These are phyloP conservation scores for Syritta pipiens DNA, from an alignment of 2,888 invertebrate species.

Conservation along the genomic window DNA sequence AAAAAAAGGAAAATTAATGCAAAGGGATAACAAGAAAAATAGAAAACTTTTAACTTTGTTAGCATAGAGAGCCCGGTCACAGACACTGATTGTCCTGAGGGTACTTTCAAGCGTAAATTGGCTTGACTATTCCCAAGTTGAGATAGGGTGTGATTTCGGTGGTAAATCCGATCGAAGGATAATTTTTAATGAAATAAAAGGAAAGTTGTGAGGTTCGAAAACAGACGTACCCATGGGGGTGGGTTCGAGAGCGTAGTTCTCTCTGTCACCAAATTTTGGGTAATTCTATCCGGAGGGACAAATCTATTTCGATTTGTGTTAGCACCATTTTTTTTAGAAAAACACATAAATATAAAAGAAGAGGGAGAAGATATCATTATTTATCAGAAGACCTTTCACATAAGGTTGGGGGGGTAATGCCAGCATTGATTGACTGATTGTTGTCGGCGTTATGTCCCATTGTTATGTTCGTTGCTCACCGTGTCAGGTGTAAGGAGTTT, in stretches of 20 bases:
- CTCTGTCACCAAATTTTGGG: neutral
- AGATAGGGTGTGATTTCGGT: neutral
- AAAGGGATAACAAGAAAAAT: conserved; percentile 32
- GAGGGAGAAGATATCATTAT: too few relatives aligned
- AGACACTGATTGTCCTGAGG: conserved; percentile 23
- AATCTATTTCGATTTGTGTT: neutral
- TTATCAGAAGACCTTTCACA: too few relatives aligned
- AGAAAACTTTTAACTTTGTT: conserved; percentile 38
- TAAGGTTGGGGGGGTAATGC: too few relatives aligned
- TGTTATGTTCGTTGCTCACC: too few relatives aligned
- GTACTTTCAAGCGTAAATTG: conserved; percentile 23
- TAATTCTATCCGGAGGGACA: neutral
- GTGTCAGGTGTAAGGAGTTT: too few relatives aligned
- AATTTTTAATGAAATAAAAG: conserved; percentile 6
- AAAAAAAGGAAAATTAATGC: conserved; percentile 7
- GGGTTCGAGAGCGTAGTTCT: neutral
- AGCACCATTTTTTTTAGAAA: neutral
- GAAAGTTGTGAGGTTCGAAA: neutral
- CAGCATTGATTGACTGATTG: too few relatives aligned
- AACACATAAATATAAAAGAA: too few relatives aligned
- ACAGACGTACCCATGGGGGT: neutral
- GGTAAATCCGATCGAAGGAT: conserved; percentile 6
- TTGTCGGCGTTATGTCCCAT: too few relatives aligned
- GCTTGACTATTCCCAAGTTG: conserved; percentile 11
- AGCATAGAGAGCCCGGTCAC: neutral